Evolutionary conservation across 2,797 vertebrate species (phyloP).

Genomic region (Chiroxiphia lanceolata): DNA sequence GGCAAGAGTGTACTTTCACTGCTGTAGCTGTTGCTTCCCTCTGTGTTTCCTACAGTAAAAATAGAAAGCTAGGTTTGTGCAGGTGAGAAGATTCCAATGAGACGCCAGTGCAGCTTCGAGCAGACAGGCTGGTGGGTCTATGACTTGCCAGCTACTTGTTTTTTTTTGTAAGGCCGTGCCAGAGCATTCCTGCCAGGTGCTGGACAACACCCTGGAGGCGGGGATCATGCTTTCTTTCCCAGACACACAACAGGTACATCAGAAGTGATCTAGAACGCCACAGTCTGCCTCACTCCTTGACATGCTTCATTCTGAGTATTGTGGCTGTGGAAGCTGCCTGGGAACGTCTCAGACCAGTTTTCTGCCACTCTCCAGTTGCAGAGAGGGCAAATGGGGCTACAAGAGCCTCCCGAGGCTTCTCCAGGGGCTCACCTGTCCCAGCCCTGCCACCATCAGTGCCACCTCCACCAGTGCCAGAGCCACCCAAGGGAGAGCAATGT

Average conservation of each 20-base stretch:
- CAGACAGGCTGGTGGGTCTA: background rate
- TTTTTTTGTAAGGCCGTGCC: background rate
- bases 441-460: background rate
- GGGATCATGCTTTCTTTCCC: background rate
- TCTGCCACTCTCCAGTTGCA: background rate
- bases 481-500: background rate
- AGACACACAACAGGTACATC: background rate
- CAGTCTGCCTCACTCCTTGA: background rate
- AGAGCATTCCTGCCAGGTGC: background rate
- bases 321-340: background rate
- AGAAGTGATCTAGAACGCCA: accelerated
- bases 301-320: accelerated
- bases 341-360: background rate
- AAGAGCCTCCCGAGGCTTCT: background rate
- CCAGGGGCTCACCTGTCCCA: background rate
- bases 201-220: background rate
- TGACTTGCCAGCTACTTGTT: background rate
- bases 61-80: background rate
- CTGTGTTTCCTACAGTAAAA: background rate
- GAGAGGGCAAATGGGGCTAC: background rate
- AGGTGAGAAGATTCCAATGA: background rate
- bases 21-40: background rate
- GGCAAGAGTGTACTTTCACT: background rate
- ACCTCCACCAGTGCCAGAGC: background rate
- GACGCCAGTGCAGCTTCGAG: background rate